phyloP scores from a whole-genome alignment of 2,797 vertebrate species.

The Gobio occitaniae region DNA sequence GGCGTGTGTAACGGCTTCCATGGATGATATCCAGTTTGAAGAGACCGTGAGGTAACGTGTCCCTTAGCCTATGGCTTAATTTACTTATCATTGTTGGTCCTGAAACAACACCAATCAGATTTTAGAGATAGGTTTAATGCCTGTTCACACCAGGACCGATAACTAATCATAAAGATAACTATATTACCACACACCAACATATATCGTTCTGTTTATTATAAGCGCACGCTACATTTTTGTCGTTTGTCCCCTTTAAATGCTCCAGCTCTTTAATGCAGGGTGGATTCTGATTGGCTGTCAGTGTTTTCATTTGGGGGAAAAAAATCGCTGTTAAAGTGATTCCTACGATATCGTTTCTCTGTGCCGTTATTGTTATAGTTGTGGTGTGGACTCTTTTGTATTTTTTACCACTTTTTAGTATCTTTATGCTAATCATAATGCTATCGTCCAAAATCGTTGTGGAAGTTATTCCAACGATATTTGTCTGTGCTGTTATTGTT shows the following conservation, averaged over 20 bases:
- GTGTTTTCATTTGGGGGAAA: background rate
- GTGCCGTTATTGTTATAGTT: too few relatives aligned
- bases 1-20: constrained; percentile 93
- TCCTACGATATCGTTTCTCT: too few relatives aligned
- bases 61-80: background rate
- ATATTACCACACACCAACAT: background rate
- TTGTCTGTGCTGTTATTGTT: background rate
- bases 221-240: background rate
- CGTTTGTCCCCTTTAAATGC: background rate
- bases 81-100: background rate
- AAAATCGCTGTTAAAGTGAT: background rate
- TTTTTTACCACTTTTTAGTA: too few relatives aligned
- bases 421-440: too few relatives aligned
- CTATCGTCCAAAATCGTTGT: too few relatives aligned
- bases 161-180: background rate
- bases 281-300: background rate
- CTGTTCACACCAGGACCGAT: background rate
- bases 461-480: background rate
- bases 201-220: background rate
- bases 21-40: constrained; percentile 98
- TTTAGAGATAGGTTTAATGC: background rate
- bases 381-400: too few relatives aligned
- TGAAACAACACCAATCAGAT: background rate
- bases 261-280: background rate
- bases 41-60: constrained; percentile 87